Conservation (phyloP, 2,888 invertebrate genomes). For the Ormyrus nitidulus region DNA sequence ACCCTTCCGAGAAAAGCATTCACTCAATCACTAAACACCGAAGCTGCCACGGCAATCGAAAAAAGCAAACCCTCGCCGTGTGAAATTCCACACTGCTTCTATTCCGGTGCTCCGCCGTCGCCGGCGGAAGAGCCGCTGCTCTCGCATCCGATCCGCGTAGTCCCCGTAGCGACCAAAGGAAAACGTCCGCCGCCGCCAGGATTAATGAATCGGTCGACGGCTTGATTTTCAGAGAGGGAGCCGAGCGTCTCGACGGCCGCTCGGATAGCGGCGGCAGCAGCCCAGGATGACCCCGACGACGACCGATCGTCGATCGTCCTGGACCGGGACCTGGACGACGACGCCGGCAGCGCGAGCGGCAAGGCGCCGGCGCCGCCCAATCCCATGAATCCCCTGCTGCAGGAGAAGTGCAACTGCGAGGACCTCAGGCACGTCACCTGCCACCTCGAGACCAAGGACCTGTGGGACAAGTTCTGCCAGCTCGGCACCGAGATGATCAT, state of each 20-base stretch:
- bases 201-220: neutral
- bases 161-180: conserved; percentile 1
- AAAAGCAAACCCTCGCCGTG: neutral
- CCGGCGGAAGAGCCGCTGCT: neutral
- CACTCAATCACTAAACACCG: too few species aligned
- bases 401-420: conserved; percentile 78
- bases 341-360: conserved; percentile 72
- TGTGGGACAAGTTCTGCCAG: conserved; percentile 89
- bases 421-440: conserved; percentile 82
- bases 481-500: conserved; percentile 91
- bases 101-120: neutral
- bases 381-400: conserved; percentile 78
- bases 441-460: conserved; percentile 87
- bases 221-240: conserved; percentile 70
- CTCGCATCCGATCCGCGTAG: neutral
- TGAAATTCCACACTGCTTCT: conserved; percentile 1
- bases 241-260: conserved; percentile 66
- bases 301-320: conserved; percentile 64
- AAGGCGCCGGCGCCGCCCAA: conserved; percentile 74
- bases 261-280: conserved; percentile 1
- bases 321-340: conserved; percentile 70
- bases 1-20: too few species aligned
- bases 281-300: conserved; percentile 63
- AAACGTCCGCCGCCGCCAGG: conserved; percentile 1
- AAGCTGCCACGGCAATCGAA: neutral